Base-by-base conservation (phyloP, 1,140 invertebrate genomes). In the Drosophila rhopaloa region DNA sequence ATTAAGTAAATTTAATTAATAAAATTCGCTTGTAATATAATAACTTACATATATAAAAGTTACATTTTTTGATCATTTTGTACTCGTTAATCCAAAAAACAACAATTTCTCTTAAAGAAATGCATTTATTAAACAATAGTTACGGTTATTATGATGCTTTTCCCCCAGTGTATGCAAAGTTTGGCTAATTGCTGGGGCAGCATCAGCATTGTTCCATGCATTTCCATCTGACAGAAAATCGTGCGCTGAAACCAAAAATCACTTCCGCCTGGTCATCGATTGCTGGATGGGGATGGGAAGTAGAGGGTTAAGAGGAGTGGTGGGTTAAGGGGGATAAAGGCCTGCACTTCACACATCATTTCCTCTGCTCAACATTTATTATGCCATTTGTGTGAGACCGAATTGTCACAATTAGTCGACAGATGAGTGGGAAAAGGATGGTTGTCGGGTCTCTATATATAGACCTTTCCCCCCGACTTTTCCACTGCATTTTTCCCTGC, bases 371-470 rank as follows among this genome's bases (percentile, higher is more conserved):
- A 77, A 70, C 84, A 83, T 83, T 86, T 86, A 79, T 73, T 88
- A 88, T 79, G 72, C 84, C 83, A 79, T 88, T 86, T 86, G 83
- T 88, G 67, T 68, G 66, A 48, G 58, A 79, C 83, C 76, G 67
- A 83, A 86, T 88, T 82, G 79, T 88, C 55, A 88, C 83, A 86
- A 86, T 83, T 88, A 82, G 70, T 61, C 70, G 75, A 37, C 58
- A 65, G 51, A 11, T 10, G 19, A 51, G 50, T 16, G 48, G 51
- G 11, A 61, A 47, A 35, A 38, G 54, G 63, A 55, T 16, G 19
- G 27, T 11, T 41, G 51, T 46, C 19, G 62, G 24, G 55, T 56
- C 79, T 4, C 55, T 86, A 86, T 70, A 86, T 82, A 79, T 86
- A 86, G 82, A 66, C 38, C 47, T 67, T 71, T 48, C 50, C 65